These are phyloP conservation scores for Melopsittacus undulatus DNA, from an alignment of 2,797 vertebrate genomes.

Conservation along the genomic window DNA sequence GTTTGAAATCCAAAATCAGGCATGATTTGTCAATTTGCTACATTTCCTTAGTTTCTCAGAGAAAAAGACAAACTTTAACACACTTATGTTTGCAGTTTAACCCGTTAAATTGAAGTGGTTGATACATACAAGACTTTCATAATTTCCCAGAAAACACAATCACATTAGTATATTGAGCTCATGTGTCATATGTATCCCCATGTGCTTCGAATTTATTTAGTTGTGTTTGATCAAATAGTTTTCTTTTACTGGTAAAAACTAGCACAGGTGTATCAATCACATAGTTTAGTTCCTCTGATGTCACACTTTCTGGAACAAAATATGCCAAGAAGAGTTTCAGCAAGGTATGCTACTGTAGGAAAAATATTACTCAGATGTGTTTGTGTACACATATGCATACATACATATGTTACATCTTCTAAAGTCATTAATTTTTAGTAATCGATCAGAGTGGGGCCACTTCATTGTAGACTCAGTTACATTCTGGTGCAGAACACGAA, in stretches of 20 bases:
- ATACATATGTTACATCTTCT: no score
- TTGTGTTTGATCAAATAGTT: neutral
- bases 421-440: neutral
- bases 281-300: neutral
- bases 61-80: neutral
- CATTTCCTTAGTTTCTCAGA: neutral
- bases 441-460: neutral
- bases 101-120: neutral
- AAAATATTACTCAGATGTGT: neutral
- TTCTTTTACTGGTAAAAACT: neutral
- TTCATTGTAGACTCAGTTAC: neutral
- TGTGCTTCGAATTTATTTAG: neutral
- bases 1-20: neutral
- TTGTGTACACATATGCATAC: neutral
- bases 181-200: neutral
- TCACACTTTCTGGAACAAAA: neutral
- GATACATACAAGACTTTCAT: neutral
- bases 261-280: neutral
- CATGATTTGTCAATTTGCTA: neutral
- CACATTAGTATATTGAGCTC: neutral
- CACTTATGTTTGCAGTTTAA: neutral
- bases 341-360: neutral
- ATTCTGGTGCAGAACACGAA: neutral
- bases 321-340: neutral
- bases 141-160: neutral